phyloP scores from a whole-genome alignment of 2,113 vertebrate genomes.

The Dendropsophus ebraccatus region DNA sequence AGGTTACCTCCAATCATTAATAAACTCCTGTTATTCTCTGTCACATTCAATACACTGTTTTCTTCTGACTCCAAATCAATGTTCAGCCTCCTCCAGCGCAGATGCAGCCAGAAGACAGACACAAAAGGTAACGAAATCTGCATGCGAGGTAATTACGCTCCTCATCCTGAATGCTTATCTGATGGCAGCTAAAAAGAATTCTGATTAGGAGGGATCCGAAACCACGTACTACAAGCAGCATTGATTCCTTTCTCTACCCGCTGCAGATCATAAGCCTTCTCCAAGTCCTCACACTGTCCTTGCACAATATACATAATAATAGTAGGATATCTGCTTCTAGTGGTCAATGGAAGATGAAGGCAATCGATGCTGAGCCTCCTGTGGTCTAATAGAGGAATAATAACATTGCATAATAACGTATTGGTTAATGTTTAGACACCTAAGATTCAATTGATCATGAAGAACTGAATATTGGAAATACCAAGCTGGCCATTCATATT shows the following conservation, averaged over 20 bases:
- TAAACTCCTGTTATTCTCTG: slow-evolving; percentile 15
- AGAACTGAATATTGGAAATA: not conserved
- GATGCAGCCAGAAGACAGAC: not conserved
- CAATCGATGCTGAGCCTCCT: not conserved
- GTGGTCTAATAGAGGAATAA: not conserved
- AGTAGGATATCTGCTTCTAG: not conserved
- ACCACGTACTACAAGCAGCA: not conserved
- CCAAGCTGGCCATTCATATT: too few relatives aligned
- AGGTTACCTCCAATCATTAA: slow-evolving; percentile 15
- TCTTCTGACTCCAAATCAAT: slow-evolving; percentile 5
- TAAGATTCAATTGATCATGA: not conserved
- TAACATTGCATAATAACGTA: not conserved
- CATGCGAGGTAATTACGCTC: slow-evolving; percentile 19
- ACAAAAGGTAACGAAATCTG: slow-evolving; percentile 32
- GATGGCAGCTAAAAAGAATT: slow-evolving; percentile 14
- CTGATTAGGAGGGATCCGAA: not conserved
- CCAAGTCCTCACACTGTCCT: not conserved
- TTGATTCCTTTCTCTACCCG: not conserved
- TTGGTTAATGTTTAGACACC: not conserved
- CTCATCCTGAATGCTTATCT: slow-evolving; percentile 17
- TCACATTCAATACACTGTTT: slow-evolving; percentile 26
- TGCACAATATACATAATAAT: not conserved
- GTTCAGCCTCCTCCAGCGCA: slow-evolving; percentile 4
- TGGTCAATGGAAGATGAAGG: not conserved
- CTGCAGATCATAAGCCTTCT: not conserved